A percentile compares a stretch with the other conserved stretches of the same genome.
phyloP scores from a whole-genome alignment of 2,113 vertebrate species.

The Piaya cayana region DNA sequence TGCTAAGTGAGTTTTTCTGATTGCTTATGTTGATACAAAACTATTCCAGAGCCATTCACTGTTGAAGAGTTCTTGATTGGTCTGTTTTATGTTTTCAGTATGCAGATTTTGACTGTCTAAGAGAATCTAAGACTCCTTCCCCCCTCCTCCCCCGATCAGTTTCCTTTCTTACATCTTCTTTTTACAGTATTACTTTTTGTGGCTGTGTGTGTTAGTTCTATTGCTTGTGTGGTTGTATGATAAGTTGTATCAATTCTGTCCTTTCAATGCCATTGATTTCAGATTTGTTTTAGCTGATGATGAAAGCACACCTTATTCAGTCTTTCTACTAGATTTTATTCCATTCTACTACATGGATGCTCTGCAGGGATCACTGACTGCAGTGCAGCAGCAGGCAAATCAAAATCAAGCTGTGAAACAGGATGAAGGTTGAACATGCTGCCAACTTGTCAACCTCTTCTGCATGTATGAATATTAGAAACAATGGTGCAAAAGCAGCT shows the following conservation, averaged over 20 bases:
- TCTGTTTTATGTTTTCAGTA: neutral
- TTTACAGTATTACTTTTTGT: neutral
- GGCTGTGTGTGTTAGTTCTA: neutral
- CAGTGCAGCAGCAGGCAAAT: neutral
- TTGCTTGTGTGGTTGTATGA: neutral
- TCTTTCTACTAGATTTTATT: neutral
- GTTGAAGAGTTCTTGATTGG: neutral
- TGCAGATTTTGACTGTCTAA: neutral
- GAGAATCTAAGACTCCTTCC: neutral
- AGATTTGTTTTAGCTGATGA: neutral
- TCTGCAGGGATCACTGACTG: neutral
- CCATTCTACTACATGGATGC: neutral
- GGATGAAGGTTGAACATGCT: neutral
- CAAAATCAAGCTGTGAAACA: neutral
- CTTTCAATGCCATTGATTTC: neutral
- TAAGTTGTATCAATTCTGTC: neutral
- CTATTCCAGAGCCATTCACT: neutral
- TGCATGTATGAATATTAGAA: neutral
- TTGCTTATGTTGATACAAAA: neutral
- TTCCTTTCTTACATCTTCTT: neutral
- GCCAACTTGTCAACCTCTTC: neutral
- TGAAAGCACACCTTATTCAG: neutral
- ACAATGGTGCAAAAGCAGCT: neutral
- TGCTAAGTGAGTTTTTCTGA: neutral
- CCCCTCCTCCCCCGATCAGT: fast-evolving